Evolutionary conservation across 2,113 vertebrate species (phyloP), one percentile per base, ranked within the genome.

Genomic region (Lutjanus erythropterus): DNA sequence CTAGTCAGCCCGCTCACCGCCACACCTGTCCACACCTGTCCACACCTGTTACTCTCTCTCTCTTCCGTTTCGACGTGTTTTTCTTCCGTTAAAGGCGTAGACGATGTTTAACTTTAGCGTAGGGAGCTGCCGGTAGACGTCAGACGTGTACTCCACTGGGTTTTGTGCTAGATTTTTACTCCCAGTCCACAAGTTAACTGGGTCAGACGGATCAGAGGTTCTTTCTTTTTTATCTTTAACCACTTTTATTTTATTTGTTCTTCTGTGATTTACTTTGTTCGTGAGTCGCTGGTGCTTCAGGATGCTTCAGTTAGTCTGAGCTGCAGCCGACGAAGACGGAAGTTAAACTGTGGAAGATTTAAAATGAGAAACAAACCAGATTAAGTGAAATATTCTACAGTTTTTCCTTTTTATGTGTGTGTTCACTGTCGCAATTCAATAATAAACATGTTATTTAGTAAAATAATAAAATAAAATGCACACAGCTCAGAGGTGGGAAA

Each of bases 131-230:
- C 31, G 16, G 46, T 75, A 49, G 46, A 27, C 31, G 44, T 60
- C 37, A 4, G 29, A 11, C 8, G 55, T 66, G 33, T 71, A 31
- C 29, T 35, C 18, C 33, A 31, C 69, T 66, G 33, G n/a, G 50
- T 77, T 29, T 35, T 35, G 21, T 77, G 41, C 33, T 71, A 58
- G 31, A n/a, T 47, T 61, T 60, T 49, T 37, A 23, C 31, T 60
- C 46, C 29, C 21, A 18, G 18, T 64, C 18, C 41, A 29, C 50
- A 46, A 59, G 35, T 27, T 19, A 21, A 42, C 56, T 70, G 0
- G 37, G 23, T 37, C 42, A 52, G 12, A 25, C 15, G 18, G 33
- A 6, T 61, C 62, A 74, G 14, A 62, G 41, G 31, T 71, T 50
- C 12, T 79, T 53, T 46, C 4, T 53, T 53, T 52, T 46, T 33